phyloP scores from a whole-genome alignment of 2,888 invertebrate genomes.

The Zaprionus bogoriensis region DNA sequence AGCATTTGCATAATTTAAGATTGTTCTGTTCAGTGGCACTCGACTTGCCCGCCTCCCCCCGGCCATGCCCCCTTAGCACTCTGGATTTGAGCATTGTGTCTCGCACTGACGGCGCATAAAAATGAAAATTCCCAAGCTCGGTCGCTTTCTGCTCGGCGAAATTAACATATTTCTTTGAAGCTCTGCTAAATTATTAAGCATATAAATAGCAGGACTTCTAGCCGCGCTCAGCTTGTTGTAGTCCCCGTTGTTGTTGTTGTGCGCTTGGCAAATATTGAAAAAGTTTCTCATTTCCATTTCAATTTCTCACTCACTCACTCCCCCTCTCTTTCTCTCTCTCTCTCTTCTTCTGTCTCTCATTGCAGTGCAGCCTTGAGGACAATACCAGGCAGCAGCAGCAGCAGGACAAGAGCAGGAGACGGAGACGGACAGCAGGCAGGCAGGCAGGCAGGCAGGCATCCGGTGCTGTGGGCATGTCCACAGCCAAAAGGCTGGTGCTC shows the following conservation, averaged over 20 bases:
- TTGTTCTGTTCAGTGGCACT: slow-evolving; percentile 51
- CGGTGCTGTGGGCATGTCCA: slow-evolving; percentile 84
- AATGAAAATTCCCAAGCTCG: slow-evolving; percentile 63
- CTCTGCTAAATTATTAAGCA: slow-evolving; percentile 71
- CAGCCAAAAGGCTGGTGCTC: slow-evolving; percentile 86
- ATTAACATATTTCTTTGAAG: slow-evolving; percentile 73
- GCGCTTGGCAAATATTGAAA: slow-evolving; percentile 55
- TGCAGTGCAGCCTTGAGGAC: slow-evolving; percentile 59
- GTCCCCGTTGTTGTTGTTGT: slow-evolving; percentile 20
- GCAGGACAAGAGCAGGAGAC: not conserved
- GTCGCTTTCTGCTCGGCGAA: slow-evolving; percentile 28
- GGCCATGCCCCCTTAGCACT: not conserved
- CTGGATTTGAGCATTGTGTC: slow-evolving; percentile 15
- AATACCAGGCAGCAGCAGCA: not conserved
- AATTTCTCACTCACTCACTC: too few species aligned
- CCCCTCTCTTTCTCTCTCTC: too few species aligned
- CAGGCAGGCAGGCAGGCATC: too few species aligned
- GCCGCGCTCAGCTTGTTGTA: not conserved
- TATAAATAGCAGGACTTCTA: slow-evolving; percentile 53
- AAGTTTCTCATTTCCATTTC: slow-evolving; percentile 68
- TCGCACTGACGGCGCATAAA: slow-evolving; percentile 56
- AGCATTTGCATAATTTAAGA: slow-evolving; percentile 76
- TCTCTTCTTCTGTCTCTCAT: too few species aligned
- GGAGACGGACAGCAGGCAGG: too few species aligned
- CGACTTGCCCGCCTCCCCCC: slow-evolving; percentile 8